A percentile compares a stretch with the other conserved stretches of the same genome.
Conservation (phyloP, 35 echinoderm and acorn worm species). For the Lytechinus pictus region DNA sequence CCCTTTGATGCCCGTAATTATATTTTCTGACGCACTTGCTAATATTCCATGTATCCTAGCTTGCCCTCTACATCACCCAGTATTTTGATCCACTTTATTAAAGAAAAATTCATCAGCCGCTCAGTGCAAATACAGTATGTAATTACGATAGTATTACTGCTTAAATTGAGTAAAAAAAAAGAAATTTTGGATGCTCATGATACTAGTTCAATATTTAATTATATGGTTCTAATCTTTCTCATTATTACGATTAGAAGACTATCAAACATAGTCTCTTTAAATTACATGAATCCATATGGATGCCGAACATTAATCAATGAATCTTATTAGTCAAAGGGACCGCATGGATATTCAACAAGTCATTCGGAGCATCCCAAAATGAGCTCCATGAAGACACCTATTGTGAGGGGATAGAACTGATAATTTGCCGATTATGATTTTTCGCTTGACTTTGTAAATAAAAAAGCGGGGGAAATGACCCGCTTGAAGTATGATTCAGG, state of each 20-base stretch:
- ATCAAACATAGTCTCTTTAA: background rate
- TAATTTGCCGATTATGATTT: background rate
- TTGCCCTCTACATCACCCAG: background rate
- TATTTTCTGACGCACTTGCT: background rate
- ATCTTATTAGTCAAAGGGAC: background rate
- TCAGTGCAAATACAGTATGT: background rate
- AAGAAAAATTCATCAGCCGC: background rate
- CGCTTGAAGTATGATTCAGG: background rate
- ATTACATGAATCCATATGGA: background rate
- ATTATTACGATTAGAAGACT: background rate
- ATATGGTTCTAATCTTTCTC: background rate
- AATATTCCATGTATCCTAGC: background rate
- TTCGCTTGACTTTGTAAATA: background rate
- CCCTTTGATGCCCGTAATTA: background rate
- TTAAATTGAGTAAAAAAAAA: background rate
- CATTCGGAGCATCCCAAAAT: background rate
- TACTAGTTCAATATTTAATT: background rate
- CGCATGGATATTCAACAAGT: background rate
- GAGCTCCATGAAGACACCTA: background rate
- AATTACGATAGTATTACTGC: background rate
- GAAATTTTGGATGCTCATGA: background rate
- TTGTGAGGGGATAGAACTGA: background rate
- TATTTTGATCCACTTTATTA: background rate
- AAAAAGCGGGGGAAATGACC: background rate
- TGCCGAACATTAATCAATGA: background rate